Evolutionary conservation across 2,888 invertebrate genomes (phyloP), one percentile per base, ranked within the genome.

Genomic region (Creontiades dilutus): DNA sequence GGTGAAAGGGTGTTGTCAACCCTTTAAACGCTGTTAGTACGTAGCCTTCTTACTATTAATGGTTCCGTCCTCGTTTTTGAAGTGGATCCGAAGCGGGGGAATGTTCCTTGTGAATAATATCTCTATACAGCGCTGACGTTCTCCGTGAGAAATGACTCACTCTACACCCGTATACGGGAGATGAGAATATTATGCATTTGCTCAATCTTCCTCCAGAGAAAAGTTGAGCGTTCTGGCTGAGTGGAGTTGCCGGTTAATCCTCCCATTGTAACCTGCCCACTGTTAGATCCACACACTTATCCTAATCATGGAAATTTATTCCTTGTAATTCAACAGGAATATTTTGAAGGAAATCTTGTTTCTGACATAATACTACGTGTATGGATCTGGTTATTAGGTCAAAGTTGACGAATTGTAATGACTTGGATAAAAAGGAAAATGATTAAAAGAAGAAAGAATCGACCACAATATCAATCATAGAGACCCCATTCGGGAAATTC

Each of bases 101-200:
- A 9, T 23, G 68, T 68, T 68, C 68, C 68, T 68, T 68, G 68
- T 68, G 68, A 68, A 68, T 68, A 68, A 68, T 68, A 68, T 27
- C 68, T 68, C 68, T 68, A 68, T 68, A 68, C 27, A 68, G 68
- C n/a, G 68, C 13, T 68, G 68, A 68, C 27, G 68, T 68, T 68
- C 68, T 16, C 12, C 11, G 68, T 68, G 68, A 68, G 68, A 68
- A 68, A 68, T 27, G 68, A 68, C 68, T 68, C 68, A 19, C 68
- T 68, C 68, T 23, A 23, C 27, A 68, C 68, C 27, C 27, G 23
- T 23, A 68, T 23, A 13, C 68, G 5, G 68, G 68, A 7, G 23
- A 68, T 27, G 68, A 68, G 68, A 68, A 68, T 68, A 68, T 68
- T 68, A 68, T 68, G 68, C 68, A 68, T 23, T 68, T 68, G 68